These are phyloP conservation scores for Scomberomorus guttatus DNA, from an alignment of 2,797 vertebrate genomes.

Conservation along the genomic window DNA sequence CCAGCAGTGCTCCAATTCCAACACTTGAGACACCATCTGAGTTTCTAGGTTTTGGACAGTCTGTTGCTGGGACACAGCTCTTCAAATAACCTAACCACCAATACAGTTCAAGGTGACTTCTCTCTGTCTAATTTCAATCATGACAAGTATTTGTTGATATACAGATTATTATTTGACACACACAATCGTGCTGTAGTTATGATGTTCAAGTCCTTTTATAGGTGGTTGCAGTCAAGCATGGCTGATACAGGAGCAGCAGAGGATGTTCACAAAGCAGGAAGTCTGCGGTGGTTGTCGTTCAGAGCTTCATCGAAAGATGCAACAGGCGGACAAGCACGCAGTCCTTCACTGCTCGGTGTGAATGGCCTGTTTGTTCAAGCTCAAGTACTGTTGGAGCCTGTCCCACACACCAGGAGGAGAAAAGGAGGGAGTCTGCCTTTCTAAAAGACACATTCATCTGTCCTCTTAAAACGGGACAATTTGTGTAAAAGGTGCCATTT, in stretches of 20 bases:
- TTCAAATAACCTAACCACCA: constrained; percentile 46
- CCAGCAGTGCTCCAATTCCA: constrained; percentile 64
- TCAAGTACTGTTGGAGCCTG: constrained; percentile 81
- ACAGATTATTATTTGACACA: constrained; percentile 59
- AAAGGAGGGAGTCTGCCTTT: constrained; percentile 83
- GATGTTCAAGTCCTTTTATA: constrained; percentile 41
- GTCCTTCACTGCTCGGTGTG: constrained; percentile 65
- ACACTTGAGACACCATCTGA: constrained; percentile 59
- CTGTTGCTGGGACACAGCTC: constrained; percentile 33
- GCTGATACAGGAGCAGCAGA: constrained; percentile 60
- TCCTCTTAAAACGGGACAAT: constrained; percentile 84
- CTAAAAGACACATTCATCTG: constrained; percentile 86
- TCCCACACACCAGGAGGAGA: constrained; percentile 76
- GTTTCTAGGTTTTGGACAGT: constrained; percentile 41
- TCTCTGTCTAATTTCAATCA: constrained; percentile 33
- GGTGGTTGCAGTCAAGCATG: constrained; percentile 47
- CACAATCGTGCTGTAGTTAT: constrained; percentile 36
- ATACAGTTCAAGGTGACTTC: constrained; percentile 25
- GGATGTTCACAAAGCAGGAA: constrained; percentile 53
- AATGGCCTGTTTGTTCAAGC: constrained; percentile 81
- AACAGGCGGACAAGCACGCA: constrained; percentile 72
- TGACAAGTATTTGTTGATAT: constrained; percentile 58
- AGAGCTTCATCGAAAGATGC: constrained; percentile 71
- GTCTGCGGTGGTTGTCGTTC: constrained; percentile 63
- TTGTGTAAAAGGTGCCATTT: constrained; percentile 75